Conservation (phyloP, 2,888 invertebrate species). For the Harpalus rubripes region DNA sequence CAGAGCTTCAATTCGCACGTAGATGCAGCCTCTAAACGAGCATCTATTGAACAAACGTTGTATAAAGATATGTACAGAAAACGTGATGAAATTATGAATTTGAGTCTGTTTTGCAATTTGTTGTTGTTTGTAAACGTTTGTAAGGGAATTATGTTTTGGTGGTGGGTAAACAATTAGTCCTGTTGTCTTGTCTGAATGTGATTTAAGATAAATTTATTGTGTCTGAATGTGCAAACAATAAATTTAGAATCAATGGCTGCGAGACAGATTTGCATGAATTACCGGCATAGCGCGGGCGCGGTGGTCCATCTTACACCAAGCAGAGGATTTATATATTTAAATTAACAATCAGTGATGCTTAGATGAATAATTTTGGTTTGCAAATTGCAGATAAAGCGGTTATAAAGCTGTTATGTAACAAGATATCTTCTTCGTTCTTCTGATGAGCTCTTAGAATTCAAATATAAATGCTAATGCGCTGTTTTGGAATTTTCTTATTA, state of each 20-base stretch:
- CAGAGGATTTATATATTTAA: constrained; percentile 59
- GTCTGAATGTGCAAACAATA: constrained; percentile 58
- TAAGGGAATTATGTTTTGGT: too few species aligned
- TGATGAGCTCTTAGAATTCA: constrained; percentile 73
- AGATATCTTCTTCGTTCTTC: constrained; percentile 48
- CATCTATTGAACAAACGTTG: too few species aligned
- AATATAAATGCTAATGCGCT: constrained; percentile 75
- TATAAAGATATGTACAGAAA: too few species aligned
- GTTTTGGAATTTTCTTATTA: constrained; percentile 58
- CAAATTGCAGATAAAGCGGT: constrained; percentile 61
- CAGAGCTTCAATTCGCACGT: too few species aligned
- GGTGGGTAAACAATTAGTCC: constrained; percentile 19
- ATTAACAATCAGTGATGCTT: constrained; percentile 62
- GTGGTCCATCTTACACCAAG: background rate
- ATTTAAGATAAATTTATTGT: constrained; percentile 50
- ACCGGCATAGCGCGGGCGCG: background rate
- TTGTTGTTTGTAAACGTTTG: too few species aligned
- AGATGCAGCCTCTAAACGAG: too few species aligned
- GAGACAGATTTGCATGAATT: constrained; percentile 59
- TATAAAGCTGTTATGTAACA: constrained; percentile 61
- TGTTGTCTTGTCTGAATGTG: constrained; percentile 18
- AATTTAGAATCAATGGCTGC: constrained; percentile 49
- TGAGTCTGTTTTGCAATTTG: too few species aligned
- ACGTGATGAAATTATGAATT: too few species aligned
- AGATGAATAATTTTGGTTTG: constrained; percentile 65